A percentile compares a stretch with the other conserved stretches of the same genome.
Evolutionary conservation across 2,797 vertebrate species (phyloP).

Genomic region (Scolopax rusticola): DNA sequence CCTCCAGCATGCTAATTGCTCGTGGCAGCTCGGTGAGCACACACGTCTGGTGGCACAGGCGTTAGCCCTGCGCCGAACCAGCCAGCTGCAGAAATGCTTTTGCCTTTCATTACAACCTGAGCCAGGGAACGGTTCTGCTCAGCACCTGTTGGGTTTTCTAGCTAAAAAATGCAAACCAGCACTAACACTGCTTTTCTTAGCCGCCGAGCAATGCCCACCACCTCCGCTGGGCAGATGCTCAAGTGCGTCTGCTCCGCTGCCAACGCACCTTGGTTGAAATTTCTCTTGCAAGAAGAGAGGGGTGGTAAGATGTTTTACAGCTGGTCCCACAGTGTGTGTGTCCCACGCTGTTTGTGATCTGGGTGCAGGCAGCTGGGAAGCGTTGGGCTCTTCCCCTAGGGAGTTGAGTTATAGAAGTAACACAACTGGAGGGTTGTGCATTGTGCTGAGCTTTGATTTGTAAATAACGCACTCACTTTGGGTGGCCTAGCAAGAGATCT

Average conservation of each 20-base stretch:
- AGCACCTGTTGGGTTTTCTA: not conserved
- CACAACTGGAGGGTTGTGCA: no score
- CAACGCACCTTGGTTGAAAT: not conserved
- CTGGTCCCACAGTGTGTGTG: accelerated
- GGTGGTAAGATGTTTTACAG: not conserved
- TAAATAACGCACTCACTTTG: not conserved
- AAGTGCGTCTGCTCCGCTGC: accelerated
- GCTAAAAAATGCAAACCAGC: not conserved
- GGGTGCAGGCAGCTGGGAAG: not conserved
- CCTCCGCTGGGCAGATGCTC: not conserved
- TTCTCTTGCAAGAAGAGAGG: not conserved
- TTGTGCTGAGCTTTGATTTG: no score
- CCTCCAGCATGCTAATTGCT: not conserved
- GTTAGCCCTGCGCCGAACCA: not conserved
- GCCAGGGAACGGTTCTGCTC: not conserved
- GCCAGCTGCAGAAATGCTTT: not conserved
- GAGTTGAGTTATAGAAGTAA: no score
- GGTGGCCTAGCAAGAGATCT: not conserved
- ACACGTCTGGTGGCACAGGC: accelerated
- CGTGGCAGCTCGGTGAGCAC: not conserved
- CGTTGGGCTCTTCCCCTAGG: no score
- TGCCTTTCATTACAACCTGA: not conserved
- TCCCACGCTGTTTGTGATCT: not conserved
- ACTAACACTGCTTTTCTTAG: not conserved
- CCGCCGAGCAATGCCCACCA: accelerated